Base-by-base conservation (phyloP, 2,797 vertebrate genomes). In the Numenius phaeopus region DNA sequence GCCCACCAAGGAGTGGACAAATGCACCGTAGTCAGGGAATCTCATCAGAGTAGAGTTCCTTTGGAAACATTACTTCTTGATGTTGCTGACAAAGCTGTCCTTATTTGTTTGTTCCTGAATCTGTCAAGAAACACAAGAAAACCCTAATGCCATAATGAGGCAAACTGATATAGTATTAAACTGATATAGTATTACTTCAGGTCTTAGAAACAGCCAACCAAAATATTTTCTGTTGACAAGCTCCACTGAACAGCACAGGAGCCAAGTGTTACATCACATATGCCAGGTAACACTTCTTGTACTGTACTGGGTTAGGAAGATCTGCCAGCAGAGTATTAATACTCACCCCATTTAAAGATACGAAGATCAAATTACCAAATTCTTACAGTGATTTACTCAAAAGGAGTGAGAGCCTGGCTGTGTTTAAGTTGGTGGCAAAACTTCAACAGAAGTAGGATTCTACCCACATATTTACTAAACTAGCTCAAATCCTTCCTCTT, bases 181-280 rank as follows among this genome's bases (percentile, higher is more conserved):
- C 76, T 29, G 54, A 69, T 73, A 64, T 6, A 79, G 79, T n/a
- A 71, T 83, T 89, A 94, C 76, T 92, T 94, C 84, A 92, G 57
- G 49, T 88, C 82, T 88, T 84, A 42, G 72, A 82, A 94, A 90
- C 42, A 55, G 92, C 94, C 92, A 97, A 94, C 39, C 50, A 50
- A 94, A 97, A 96, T 91, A 94, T 94, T 95, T 96, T 88, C 75
- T 89, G 62, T 86, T 93, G 88, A 96, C 91, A 89, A 66, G 85
- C 83, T 91, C 70, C 73, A 73, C 42, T 39, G 54, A 95, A 46
- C 65, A 85, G 54, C 7, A 0, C 65, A 30, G 79, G 65, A 92
- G 89, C 65, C 88, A 95, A 76, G 54, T 42, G 30, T 86, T 91
- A 73, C 84, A 64, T 66, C 87, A 72, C 42, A 42, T 16, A 29